Evolutionary conservation across 1,140 invertebrate genomes (phyloP).

Genomic region (Drosophila nigrodunni): DNA sequence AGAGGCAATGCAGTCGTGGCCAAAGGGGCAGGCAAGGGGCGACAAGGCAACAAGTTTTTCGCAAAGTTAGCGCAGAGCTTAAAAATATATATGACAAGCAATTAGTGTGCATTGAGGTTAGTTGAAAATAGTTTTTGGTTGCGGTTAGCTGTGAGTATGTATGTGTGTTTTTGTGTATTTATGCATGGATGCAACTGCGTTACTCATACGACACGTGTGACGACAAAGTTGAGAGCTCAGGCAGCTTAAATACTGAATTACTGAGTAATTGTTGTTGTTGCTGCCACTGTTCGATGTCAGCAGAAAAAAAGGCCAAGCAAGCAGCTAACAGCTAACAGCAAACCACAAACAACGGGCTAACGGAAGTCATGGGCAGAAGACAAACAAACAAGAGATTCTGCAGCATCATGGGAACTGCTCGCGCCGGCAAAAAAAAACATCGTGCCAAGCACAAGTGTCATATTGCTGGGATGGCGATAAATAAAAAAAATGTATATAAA

Average conservation of each 20-base stretch:
- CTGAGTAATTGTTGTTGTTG: constrained; percentile 30
- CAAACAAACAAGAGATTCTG: constrained; percentile 78
- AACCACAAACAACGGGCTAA: constrained; percentile 59
- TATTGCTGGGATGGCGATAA: constrained; percentile 72
- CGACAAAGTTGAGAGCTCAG: constrained; percentile 71
- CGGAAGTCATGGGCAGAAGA: constrained; percentile 79
- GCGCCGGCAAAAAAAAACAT: constrained; percentile 65
- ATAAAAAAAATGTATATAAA: constrained; percentile 58
- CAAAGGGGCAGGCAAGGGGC: constrained; percentile 10
- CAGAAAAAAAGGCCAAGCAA: constrained; percentile 55
- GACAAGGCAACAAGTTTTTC: constrained; percentile 69
- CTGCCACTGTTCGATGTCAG: constrained; percentile 53
- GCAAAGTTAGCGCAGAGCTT: constrained; percentile 62
- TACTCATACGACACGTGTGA: constrained; percentile 79
- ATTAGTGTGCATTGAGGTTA: constrained; percentile 83
- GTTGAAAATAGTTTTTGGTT: constrained; percentile 74
- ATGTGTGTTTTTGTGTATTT: constrained; percentile 39
- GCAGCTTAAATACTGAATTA: constrained; percentile 57
- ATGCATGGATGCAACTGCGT: constrained; percentile 48
- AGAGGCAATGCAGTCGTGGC: constrained; percentile 16
- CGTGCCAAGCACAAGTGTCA: constrained; percentile 75
- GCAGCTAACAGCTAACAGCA: constrained; percentile 23
- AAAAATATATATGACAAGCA: constrained; percentile 80
- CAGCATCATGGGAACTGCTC: constrained; percentile 81
- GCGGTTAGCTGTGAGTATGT: constrained; percentile 32